Percentiles rank a stretch among this genome's conserved stretches.
Conservation (phyloP, 2,888 invertebrate genomes). For the Caenorhabditis plicata region DNA sequence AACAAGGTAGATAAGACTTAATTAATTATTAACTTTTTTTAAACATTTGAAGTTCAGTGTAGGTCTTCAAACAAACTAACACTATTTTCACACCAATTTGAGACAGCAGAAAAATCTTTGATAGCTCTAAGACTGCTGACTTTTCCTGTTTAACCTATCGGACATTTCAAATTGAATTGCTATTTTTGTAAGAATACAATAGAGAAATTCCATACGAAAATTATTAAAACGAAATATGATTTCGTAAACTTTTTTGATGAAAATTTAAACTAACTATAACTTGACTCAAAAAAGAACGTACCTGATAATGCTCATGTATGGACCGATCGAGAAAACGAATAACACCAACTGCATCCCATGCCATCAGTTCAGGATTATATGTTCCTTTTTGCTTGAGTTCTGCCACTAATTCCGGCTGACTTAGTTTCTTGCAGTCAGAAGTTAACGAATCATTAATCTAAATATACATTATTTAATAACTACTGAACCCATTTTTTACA, state of each 20-base stretch:
- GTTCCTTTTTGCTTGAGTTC: slow-evolving; percentile 54
- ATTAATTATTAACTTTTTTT: no score
- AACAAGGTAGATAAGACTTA: no score
- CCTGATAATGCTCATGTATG: slow-evolving; percentile 63
- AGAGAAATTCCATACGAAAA: no score
- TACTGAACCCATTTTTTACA: slow-evolving; percentile 1
- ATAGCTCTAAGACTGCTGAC: no score
- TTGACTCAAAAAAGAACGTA: slow-evolving; percentile 12
- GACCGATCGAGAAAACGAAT: slow-evolving; percentile 63
- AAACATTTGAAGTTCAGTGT: no score
- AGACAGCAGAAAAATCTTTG: no score
- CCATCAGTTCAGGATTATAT: slow-evolving; percentile 65
- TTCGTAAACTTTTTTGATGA: not conserved
- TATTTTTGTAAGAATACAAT: no score
- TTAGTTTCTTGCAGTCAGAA: slow-evolving; percentile 31
- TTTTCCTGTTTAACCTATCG: no score
- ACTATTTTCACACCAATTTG: no score
- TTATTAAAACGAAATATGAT: slow-evolving; percentile 7
- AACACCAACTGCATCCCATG: slow-evolving; percentile 65
- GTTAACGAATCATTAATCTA: slow-evolving; percentile 35
- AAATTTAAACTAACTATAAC: no score
- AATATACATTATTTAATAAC: not conserved
- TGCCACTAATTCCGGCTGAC: slow-evolving; percentile 39
- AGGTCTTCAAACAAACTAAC: no score
- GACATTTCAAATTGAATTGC: no score